Base-by-base conservation (phyloP, 2,113 vertebrate species). In the Rostratula benghalensis region DNA sequence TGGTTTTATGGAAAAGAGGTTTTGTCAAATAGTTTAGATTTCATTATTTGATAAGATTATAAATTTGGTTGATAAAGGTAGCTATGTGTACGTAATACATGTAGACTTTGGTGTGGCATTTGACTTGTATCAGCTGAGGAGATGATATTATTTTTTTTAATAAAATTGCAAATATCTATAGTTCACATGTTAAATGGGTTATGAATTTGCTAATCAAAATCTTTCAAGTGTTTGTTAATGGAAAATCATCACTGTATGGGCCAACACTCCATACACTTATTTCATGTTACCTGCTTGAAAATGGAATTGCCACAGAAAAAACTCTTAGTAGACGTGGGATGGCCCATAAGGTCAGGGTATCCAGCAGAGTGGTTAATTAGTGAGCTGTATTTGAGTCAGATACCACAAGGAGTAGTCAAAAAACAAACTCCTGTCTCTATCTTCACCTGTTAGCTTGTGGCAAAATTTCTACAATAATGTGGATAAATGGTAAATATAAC, bases 1-100 rank as follows among this genome's bases (percentile, higher is more conserved):
- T 35, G 19, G 10, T 39, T 73, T 77, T 43, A 83, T 83, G 30
- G 54, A 89, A 94, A 96, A 90, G 53, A 54, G 4, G 10, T 61
- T 89, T 95, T 88, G 35, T 92, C 53, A 80, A 77, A 86, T 51
- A 88, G 50, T 73, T 90, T 61, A 90, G 83, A 90, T 96, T 94
- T 88, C 75, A 92, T 95, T 96, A 90, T 96, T 92, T 92, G 80
- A 95, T 89, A 94, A 94, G 71, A 80, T 74, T 69, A 83, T 13
- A 94, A 80, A 53, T 90, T 85, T 83, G 2, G 3, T 73, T 73
- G 60, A 76, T 73, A 92, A 89, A 90, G 3, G 57, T 65, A 68
- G 9, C 7, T 88, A 11, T 54, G 45, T 85, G 9, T 74, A 35
- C 51, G 22, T 75, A 85, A 86, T 71, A 68, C 19, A 64, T 18